Percentiles rank a stretch among this genome's conserved stretches.
Conservation (phyloP, 1,140 invertebrate species). For the Drosophila santomea region DNA sequence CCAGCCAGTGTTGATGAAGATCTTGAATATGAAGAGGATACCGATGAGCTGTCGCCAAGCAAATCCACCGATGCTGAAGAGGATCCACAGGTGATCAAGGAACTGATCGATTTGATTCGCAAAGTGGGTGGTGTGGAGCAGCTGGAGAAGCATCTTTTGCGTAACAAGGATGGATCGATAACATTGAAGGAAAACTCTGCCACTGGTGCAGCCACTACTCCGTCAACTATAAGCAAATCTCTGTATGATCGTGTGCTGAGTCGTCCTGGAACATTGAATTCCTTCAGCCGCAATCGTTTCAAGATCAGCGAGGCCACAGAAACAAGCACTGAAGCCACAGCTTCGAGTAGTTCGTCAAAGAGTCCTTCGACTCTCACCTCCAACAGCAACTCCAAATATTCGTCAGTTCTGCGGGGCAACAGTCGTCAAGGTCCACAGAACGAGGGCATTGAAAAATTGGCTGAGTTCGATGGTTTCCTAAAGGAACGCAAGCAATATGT, state of each 20-base stretch:
- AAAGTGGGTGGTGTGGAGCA: conserved; percentile 94
- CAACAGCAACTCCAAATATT: conserved; percentile 74
- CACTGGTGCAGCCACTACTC: conserved; percentile 60
- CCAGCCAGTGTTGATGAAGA: conserved; percentile 85
- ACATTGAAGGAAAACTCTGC: conserved; percentile 61
- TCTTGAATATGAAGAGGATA: conserved; percentile 89
- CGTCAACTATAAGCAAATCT: conserved; percentile 88
- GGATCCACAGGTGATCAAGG: conserved; percentile 93
- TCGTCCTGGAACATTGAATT: conserved; percentile 79
- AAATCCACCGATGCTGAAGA: conserved; percentile 87
- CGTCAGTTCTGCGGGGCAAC: conserved; percentile 85
- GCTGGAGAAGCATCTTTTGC: conserved; percentile 90
- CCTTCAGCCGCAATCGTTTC: conserved; percentile 67
- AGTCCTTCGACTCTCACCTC: not conserved
- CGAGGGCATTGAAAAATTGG: conserved; percentile 87
- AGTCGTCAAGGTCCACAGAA: conserved; percentile 90
- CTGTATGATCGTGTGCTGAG: conserved; percentile 90
- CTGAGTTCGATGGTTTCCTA: conserved; percentile 86
- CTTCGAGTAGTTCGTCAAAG: not conserved
- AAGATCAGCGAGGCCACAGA: conserved; percentile 14
- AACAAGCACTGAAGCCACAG: conserved; percentile 17
- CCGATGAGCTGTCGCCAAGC: conserved; percentile 85
- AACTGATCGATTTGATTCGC: conserved; percentile 92
- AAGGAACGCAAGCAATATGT: conserved; percentile 85
- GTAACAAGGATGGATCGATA: conserved; percentile 85